These are phyloP conservation scores for Malurus elegans DNA, from an alignment of 2,113 vertebrate genomes.

Conservation along the genomic window DNA sequence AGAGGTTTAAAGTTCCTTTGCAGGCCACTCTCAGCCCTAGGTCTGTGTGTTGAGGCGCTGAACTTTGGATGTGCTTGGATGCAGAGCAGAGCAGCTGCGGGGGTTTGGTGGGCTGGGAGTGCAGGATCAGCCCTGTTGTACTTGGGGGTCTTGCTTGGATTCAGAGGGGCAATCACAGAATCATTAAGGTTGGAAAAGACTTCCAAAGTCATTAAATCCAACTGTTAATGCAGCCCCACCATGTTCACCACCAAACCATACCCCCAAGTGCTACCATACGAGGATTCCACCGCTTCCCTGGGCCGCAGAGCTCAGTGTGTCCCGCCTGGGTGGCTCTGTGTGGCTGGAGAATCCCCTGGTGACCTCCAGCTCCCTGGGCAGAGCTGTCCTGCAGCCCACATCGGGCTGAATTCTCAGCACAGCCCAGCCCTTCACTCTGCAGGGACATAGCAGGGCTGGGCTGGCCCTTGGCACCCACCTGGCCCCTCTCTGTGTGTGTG, in stretches of 20 bases:
- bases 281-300: not conserved
- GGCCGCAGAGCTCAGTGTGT: not conserved
- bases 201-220: not conserved
- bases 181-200: not conserved
- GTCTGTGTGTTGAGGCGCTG: not conserved
- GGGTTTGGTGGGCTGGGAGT: not conserved
- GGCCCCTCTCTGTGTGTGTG: not conserved
- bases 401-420: not conserved
- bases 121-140: not conserved
- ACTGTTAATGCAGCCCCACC: rapidly evolving
- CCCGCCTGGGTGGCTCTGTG: not conserved
- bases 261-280: not conserved
- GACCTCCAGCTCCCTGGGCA: not conserved
- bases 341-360: not conserved
- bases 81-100: not conserved
- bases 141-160: not conserved
- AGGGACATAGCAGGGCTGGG: not conserved
- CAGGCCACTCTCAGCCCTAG: not conserved
- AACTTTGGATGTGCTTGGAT: not conserved
- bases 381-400: not conserved
- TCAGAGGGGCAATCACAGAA: not conserved
- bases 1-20: not conserved
- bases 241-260: not conserved
- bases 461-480: not conserved
- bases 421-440: not conserved